phyloP scores from a whole-genome alignment of 2,797 vertebrate genomes.

The Loriculus beryllinus region DNA sequence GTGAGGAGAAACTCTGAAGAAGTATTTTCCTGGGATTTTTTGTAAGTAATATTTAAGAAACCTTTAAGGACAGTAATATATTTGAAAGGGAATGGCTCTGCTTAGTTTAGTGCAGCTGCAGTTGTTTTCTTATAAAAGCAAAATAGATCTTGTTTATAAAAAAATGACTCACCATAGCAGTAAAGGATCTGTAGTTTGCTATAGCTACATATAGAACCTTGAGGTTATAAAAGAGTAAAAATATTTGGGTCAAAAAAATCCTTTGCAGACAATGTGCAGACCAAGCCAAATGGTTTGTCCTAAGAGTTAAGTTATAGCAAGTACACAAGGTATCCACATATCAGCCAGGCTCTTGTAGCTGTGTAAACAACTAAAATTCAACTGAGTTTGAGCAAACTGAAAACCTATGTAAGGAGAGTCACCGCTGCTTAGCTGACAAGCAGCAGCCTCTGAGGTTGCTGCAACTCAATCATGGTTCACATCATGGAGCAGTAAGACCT shows the following conservation, averaged over 20 bases:
- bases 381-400: background rate
- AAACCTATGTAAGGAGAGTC: background rate
- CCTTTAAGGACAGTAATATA: background rate
- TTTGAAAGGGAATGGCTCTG: background rate
- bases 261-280: background rate
- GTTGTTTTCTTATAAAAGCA: background rate
- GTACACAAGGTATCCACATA: background rate
- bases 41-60: background rate
- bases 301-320: background rate
- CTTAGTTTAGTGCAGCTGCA: background rate
- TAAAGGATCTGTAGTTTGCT: background rate
- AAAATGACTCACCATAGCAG: background rate
- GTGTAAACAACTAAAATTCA: background rate
- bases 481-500: background rate
- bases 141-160: background rate
- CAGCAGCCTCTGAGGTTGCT: background rate
- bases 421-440: background rate
- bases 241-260: background rate
- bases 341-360: background rate
- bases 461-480: background rate
- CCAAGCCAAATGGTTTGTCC: background rate
- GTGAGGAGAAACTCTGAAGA: background rate
- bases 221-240: background rate
- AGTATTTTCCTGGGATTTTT: background rate
- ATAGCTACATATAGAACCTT: background rate